phyloP scores from a whole-genome alignment of 1,140 invertebrate species.

The Zeugodacus cucurbitae region DNA sequence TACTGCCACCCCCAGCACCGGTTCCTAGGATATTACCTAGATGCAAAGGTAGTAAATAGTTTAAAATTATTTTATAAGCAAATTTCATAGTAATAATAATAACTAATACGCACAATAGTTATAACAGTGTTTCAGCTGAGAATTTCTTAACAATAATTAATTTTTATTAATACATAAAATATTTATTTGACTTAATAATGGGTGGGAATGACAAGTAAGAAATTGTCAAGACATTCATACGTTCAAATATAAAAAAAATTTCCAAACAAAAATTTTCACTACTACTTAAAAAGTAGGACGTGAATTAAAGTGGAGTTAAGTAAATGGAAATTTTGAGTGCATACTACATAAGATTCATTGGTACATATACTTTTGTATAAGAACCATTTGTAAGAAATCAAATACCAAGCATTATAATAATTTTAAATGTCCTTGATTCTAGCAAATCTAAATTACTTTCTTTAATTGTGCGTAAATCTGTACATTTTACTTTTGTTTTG shows the following conservation, averaged over 20 bases:
- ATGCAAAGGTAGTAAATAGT: neutral
- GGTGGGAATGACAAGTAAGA: neutral
- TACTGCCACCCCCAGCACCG: constrained; percentile 60
- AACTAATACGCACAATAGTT: too few species aligned
- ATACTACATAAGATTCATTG: too few species aligned
- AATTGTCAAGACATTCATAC: too few species aligned
- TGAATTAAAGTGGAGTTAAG: too few species aligned
- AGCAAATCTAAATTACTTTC: neutral
- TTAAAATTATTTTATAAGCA: neutral
- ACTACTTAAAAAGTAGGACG: too few species aligned
- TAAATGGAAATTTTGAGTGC: too few species aligned
- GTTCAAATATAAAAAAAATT: too few species aligned
- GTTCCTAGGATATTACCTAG: constrained; percentile 83
- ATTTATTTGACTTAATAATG: neutral
- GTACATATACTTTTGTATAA: too few species aligned
- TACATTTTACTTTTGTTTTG: neutral
- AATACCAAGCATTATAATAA: too few species aligned
- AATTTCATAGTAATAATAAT: too few species aligned
- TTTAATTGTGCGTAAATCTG: neutral
- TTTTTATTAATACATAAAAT: neutral
- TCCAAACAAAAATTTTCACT: too few species aligned
- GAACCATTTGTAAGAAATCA: too few species aligned
- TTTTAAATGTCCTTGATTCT: neutral
- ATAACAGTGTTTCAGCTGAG: neutral
- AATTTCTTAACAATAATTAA: neutral